Evolutionary conservation across 2,888 invertebrate species (phyloP).

Genomic region (Pollenia angustigena): DNA sequence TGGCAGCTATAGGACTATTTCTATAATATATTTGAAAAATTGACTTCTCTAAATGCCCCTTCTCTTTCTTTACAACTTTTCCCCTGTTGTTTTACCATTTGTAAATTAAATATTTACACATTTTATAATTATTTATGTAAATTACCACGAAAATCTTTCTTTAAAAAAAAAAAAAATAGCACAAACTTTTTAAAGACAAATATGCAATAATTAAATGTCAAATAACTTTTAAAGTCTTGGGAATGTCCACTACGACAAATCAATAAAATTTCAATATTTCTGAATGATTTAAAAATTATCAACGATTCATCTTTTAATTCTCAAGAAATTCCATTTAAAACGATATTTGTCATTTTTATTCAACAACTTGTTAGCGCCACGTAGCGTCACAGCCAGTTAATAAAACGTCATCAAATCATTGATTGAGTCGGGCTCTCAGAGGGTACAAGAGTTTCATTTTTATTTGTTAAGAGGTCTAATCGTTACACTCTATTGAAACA

Average conservation of each 20-base stretch:
- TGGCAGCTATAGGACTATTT: too few species aligned
- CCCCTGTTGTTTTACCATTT: not conserved
- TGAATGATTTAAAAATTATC: constrained; percentile 4
- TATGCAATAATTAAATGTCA: not conserved
- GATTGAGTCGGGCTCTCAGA: not conserved
- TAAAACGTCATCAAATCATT: constrained; percentile 8
- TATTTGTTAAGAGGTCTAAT: too few species aligned
- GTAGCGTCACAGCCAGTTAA: constrained; percentile 44
- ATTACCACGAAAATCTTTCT: constrained; percentile 30
- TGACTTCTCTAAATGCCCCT: too few species aligned
- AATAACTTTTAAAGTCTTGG: too few species aligned
- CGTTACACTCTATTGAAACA: too few species aligned
- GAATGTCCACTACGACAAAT: not conserved
- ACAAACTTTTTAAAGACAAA: not conserved
- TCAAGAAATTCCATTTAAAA: constrained; percentile 47
- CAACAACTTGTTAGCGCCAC: constrained; percentile 1
- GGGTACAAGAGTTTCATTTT: too few species aligned
- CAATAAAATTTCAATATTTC: constrained; percentile 16
- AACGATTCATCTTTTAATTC: constrained; percentile 40
- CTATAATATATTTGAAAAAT: too few species aligned
- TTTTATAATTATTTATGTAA: constrained; percentile 16
- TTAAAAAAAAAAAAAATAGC: not conserved
- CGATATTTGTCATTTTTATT: constrained; percentile 44
- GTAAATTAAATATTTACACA: constrained; percentile 24
- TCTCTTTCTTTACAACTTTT: too few species aligned